These are phyloP conservation scores for Scolanthus callimorphus DNA, from an alignment of 92 coral and sea anemone species.

Conservation along the genomic window DNA sequence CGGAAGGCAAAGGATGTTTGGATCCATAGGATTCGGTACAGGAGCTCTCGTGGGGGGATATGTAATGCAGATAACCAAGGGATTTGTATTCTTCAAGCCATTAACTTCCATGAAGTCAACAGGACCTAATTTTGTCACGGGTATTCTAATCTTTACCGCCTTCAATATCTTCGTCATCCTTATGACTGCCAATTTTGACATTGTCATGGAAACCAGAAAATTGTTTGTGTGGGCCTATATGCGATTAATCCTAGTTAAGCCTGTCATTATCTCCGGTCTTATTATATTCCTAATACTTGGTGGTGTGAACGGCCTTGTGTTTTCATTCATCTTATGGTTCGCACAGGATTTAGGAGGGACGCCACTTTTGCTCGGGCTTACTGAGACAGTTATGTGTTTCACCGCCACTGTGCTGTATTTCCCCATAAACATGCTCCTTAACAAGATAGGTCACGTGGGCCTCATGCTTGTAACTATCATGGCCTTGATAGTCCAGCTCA, in stretches of 20 bases:
- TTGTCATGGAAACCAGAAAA: neutral
- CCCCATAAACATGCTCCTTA: constrained; percentile 2
- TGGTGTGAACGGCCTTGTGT: neutral
- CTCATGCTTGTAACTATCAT: neutral
- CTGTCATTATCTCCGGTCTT: neutral
- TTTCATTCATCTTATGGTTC: constrained; percentile 22
- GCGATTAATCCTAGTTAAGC: neutral
- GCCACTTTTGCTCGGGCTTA: constrained; percentile 11
- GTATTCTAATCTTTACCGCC: constrained; percentile 8
- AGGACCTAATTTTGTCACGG: constrained; percentile 3
- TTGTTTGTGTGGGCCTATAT: neutral
- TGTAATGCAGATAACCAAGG: neutral
- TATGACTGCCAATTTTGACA: neutral
- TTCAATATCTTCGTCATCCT: neutral
- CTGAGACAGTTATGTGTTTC: constrained; percentile 1
- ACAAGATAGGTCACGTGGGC: constrained; percentile 4
- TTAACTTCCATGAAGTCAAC: neutral
- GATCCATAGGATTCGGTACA: constrained; percentile 7
- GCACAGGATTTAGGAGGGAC: constrained; percentile 21
- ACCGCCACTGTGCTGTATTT: constrained; percentile 16
- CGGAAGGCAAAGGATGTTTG: constrained; percentile 15
- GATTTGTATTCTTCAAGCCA: neutral
- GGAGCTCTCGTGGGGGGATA: constrained; percentile 7
- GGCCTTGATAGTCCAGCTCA: constrained; percentile 1
- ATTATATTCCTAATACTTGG: neutral